phyloP scores from a whole-genome alignment of 1,140 invertebrate species.

The Conus betulinus region DNA sequence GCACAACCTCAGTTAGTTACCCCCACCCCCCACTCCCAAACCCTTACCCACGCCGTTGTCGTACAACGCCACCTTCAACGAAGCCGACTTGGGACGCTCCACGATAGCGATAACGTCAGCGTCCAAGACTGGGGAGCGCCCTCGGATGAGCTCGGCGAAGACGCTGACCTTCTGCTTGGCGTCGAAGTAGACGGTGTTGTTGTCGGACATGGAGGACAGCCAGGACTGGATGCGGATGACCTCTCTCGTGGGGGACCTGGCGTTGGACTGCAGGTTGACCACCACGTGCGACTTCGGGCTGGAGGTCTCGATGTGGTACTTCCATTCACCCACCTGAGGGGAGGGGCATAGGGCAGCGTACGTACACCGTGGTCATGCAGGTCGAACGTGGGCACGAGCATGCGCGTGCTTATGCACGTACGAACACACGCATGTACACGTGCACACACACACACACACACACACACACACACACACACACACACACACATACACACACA shows the following conservation, averaged over 20 bases:
- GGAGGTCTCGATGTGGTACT: constrained; percentile 39
- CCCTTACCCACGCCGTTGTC: constrained; percentile 48
- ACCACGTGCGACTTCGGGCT: constrained; percentile 33
- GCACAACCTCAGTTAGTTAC: no score
- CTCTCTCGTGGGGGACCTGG: constrained; percentile 11
- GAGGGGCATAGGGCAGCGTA: background rate
- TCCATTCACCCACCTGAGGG: constrained; percentile 40
- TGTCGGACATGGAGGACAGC: constrained; percentile 34
- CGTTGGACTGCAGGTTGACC: constrained; percentile 47
- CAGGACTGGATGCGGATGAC: constrained; percentile 37
- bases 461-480: no score
- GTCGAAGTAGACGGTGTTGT: constrained; percentile 37
- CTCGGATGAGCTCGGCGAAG: constrained; percentile 43
- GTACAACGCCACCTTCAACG: constrained; percentile 24
- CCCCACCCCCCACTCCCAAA: background rate
- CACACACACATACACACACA: no score
- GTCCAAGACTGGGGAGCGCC: constrained; percentile 41
- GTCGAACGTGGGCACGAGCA: no score
- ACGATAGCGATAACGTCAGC: constrained; percentile 44
- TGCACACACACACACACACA: no score
- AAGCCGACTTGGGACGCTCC: constrained; percentile 41
- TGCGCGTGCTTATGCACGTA: no score
- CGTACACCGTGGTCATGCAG: background rate
- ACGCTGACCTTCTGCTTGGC: constrained; percentile 42
- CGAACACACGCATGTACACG: no score